phyloP scores from a whole-genome alignment of 2,888 invertebrate genomes.

The Acleris emargana region DNA sequence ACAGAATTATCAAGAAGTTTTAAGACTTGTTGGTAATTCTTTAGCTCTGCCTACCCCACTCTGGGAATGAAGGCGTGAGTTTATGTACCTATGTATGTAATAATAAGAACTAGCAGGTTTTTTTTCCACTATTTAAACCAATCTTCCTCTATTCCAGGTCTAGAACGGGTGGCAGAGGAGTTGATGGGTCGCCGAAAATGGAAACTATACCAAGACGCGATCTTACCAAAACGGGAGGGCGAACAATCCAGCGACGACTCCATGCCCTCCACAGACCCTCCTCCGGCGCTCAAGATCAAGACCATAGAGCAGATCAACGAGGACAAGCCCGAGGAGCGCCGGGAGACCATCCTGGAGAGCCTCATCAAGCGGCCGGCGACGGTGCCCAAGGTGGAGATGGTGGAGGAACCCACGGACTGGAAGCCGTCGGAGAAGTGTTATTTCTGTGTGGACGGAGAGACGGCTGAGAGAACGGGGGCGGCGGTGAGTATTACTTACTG shows the following conservation, averaged over 20 bases:
- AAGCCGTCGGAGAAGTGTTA: slow-evolving; percentile 93
- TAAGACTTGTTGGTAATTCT: no score
- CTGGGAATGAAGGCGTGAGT: no score
- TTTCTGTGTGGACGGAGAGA: slow-evolving; percentile 87
- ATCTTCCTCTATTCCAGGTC: slow-evolving; percentile 84
- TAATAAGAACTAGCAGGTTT: background rate
- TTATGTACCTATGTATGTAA: no score
- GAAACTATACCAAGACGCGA: slow-evolving; percentile 95
- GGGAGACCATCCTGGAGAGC: slow-evolving; percentile 81
- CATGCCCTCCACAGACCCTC: slow-evolving; percentile 76
- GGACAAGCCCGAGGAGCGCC: slow-evolving; percentile 54
- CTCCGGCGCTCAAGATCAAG: slow-evolving; percentile 78
- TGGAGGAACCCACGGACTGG: slow-evolving; percentile 87
- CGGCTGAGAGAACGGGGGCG: slow-evolving; percentile 50
- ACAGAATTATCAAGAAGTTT: no score
- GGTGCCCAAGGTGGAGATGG: slow-evolving; percentile 71
- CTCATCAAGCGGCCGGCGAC: slow-evolving; percentile 78
- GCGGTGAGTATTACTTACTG: slow-evolving; percentile 38
- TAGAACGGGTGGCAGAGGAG: slow-evolving; percentile 98
- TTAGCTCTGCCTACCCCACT: no score
- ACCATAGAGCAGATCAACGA: slow-evolving; percentile 82
- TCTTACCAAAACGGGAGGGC: slow-evolving; percentile 77
- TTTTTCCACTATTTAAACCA: background rate
- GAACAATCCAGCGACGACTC: slow-evolving; percentile 76
- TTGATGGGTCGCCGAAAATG: slow-evolving; percentile 98